Base-by-base conservation (phyloP, 1,140 invertebrate genomes). In the Magallana gigas region DNA sequence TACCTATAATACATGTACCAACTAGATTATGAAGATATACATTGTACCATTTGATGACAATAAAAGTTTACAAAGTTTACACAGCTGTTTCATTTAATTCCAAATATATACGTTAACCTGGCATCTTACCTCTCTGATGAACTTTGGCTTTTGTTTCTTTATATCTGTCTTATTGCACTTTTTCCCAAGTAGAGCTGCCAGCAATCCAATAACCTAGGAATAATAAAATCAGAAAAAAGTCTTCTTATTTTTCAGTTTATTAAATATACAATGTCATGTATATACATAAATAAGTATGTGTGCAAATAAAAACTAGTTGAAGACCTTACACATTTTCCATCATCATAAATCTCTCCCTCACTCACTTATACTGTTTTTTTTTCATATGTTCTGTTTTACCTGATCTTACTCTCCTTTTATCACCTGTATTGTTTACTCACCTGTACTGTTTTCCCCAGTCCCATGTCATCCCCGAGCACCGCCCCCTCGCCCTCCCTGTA, bases 401-500 rank as follows among this genome's bases (percentile, higher is more conserved):
- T 48, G 36, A 48, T 5, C 36, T 5, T 0, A 2, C 36, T 48
- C 36, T 48, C 36, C 36, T 48, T 48, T 64, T 18, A 1, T 62
- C 1, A 62, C 60, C n/a, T 9, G 14, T 62, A 14, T 0, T 57
- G 12, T 18, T 18, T 16, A 86, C 76, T 68, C 83, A 94, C 94
- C 93, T 94, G 93, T 6, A 94, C 92, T 18, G 94, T 94, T 89
- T 94, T 94, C 0, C 94, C 94, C 6, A 94, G 91, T 18, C 94
- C 94, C 94, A 94, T 94, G 82, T 94, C 93, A 92, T 94, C 94
- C 14, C 92, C 94, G 1, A 94, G 89, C 60, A 94, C 92, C 8
- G 92, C 93, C 16, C 94, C 94, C 83, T 71, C 82, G 12, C 87
- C 88, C 4, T 90, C 7, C n/a, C 62, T 89, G 82, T 93, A 94